These are phyloP conservation scores for Dromius quadrimaculatus DNA, from an alignment of 2,888 invertebrate species.

Conservation along the genomic window DNA sequence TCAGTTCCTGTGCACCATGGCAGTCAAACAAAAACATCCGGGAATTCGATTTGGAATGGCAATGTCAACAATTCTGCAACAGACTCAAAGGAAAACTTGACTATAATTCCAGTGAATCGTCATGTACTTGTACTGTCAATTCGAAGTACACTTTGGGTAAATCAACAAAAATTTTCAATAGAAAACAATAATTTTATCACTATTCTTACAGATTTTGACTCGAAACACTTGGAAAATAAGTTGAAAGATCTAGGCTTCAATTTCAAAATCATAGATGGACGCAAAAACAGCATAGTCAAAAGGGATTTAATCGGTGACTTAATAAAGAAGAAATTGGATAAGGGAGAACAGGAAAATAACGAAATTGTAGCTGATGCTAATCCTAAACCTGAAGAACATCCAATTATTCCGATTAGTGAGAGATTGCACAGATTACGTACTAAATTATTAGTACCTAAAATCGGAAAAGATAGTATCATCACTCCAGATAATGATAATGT, in stretches of 20 bases:
- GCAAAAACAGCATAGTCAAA: background rate
- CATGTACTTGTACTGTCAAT: background rate
- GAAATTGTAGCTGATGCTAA: background rate
- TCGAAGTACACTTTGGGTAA: background rate
- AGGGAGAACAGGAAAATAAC: background rate
- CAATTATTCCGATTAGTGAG: background rate
- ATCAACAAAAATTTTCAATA: no score
- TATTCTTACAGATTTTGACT: background rate
- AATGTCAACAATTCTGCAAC: conserved; percentile 16
- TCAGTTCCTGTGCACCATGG: conserved; percentile 2
- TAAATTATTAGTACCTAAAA: background rate
- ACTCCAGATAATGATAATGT: background rate
- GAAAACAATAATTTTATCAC: background rate
- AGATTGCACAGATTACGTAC: background rate
- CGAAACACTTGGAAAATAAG: conserved; percentile 1
- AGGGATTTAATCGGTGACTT: background rate
- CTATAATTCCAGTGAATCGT: background rate
- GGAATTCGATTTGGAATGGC: conserved; percentile 23
- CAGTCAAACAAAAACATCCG: background rate
- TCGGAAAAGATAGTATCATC: no score
- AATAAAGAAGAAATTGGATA: no score
- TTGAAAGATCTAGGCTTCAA: conserved; percentile 1
- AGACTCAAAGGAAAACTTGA: background rate
- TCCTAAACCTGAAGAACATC: background rate
- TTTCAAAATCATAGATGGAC: conserved; percentile 2